Conservation (phyloP, 1,140 invertebrate species). For the Anastatus disparis region DNA sequence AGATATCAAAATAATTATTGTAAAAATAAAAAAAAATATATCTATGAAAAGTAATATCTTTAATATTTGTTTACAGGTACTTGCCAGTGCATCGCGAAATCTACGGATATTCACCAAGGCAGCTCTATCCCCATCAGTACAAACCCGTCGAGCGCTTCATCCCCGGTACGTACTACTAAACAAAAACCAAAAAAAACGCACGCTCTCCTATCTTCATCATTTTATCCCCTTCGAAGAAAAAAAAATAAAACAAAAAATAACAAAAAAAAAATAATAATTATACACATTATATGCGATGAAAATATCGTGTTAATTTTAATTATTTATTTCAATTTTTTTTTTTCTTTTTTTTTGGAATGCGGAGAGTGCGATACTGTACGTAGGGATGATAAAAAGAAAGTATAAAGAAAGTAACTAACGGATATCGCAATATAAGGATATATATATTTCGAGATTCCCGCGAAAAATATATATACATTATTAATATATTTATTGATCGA, state of each 20-base stretch:
- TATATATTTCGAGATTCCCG: conserved; percentile 38
- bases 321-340: too few species aligned
- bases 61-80: conserved; percentile 71
- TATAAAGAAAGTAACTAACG: too few species aligned
- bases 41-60: too few species aligned
- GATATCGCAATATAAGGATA: conserved; percentile 32
- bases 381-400: too few species aligned
- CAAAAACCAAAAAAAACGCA: too few species aligned
- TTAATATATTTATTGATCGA: too few species aligned
- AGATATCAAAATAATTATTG: too few species aligned
- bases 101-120: conserved; percentile 86
- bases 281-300: neutral
- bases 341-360: conserved; percentile 31
- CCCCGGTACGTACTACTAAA: conserved; percentile 83
- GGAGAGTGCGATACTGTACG: conserved; percentile 19
- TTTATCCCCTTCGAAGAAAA: conserved; percentile 23
- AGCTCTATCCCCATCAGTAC: conserved; percentile 87
- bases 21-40: too few species aligned
- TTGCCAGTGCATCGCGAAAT: conserved; percentile 87
- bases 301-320: too few species aligned
- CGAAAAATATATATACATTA: too few species aligned
- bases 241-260: conserved; percentile 30
- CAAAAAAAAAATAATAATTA: conserved; percentile 32
- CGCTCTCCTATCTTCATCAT: too few species aligned
- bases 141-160: conserved; percentile 80